These are phyloP conservation scores for Papilio gigon DNA, from an alignment of 2,888 invertebrate species.

Conservation along the genomic window DNA sequence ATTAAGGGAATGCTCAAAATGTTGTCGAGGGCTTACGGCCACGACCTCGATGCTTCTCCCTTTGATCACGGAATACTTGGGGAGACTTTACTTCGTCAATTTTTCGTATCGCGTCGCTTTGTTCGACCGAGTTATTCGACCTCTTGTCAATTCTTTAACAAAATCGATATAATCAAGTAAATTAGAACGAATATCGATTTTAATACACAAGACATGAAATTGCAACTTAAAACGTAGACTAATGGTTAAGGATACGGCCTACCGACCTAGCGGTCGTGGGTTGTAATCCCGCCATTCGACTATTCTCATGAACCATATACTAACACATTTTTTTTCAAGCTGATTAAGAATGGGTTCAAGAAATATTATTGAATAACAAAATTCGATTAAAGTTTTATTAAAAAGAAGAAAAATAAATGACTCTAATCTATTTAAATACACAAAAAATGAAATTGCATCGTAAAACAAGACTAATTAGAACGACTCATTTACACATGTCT, in stretches of 20 bases:
- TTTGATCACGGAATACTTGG: conserved; percentile 71
- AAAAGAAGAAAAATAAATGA: too few species aligned
- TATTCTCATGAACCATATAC: too few species aligned
- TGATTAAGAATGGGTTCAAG: too few species aligned
- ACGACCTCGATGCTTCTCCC: conserved; percentile 56
- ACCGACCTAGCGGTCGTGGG: too few species aligned
- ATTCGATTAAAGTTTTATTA: too few species aligned
- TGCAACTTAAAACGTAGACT: conserved; percentile 55
- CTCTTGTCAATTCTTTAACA: conserved; percentile 59
- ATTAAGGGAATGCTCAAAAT: conserved; percentile 56
- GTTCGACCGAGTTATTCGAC: conserved; percentile 60
- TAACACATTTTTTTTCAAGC: too few species aligned
- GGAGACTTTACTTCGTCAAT: conserved; percentile 59
- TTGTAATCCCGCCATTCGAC: too few species aligned
- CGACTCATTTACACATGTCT: conserved; percentile 55
- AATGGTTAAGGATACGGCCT: too few species aligned
- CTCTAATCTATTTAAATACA: conserved; percentile 24
- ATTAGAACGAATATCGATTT: conserved; percentile 49
- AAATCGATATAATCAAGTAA: conserved; percentile 50
- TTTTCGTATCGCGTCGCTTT: conserved; percentile 62
- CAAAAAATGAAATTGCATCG: conserved; percentile 44
- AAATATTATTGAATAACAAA: too few species aligned
- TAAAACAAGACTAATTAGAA: conserved; percentile 54
- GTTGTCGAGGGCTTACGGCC: conserved; percentile 53
- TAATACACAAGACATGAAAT: conserved; percentile 27